These are phyloP conservation scores for Ctenopoma kingsleyae DNA, from an alignment of 2,797 vertebrate genomes.

Conservation along the genomic window DNA sequence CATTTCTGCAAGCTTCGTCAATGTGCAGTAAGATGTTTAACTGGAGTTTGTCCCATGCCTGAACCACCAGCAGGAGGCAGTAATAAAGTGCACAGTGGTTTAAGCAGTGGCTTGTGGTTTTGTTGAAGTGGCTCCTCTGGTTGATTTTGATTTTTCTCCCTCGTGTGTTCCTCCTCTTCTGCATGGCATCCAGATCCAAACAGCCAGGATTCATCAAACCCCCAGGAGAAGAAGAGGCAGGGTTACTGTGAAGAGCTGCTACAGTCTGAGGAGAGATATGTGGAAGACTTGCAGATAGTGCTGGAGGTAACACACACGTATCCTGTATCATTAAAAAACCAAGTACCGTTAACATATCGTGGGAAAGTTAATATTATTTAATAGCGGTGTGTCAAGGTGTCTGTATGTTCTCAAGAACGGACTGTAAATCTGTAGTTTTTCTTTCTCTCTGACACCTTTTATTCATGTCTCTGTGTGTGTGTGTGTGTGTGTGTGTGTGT, in stretches of 20 bases:
- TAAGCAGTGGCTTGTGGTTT: constrained; percentile 4
- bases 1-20: background rate
- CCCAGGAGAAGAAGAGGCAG: constrained; percentile 94
- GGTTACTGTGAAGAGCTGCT: constrained; percentile 97
- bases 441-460: too few relatives aligned
- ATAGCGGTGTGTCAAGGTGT: background rate
- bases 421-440: background rate
- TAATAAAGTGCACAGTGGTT: constrained; percentile 2
- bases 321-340: background rate
- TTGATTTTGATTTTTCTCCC: background rate
- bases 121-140: background rate
- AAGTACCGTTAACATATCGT: too few relatives aligned
- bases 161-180: constrained; percentile 25
- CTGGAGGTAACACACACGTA: constrained; percentile 86
- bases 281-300: constrained; percentile 93
- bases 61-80: constrained; percentile 52
- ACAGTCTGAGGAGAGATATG: constrained; percentile 93
- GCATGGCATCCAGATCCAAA: constrained; percentile 94
- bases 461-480: background rate
- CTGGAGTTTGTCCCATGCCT: too few relatives aligned
- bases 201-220: constrained; percentile 91
- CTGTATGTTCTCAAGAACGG: background rate
- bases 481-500: constrained; percentile 2
- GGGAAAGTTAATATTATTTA: too few relatives aligned
- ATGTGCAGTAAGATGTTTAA: background rate